Evolutionary conservation across 1,140 invertebrate genomes (phyloP), one percentile per base, ranked within the genome.

Genomic region (Choristoneura fumiferana): DNA sequence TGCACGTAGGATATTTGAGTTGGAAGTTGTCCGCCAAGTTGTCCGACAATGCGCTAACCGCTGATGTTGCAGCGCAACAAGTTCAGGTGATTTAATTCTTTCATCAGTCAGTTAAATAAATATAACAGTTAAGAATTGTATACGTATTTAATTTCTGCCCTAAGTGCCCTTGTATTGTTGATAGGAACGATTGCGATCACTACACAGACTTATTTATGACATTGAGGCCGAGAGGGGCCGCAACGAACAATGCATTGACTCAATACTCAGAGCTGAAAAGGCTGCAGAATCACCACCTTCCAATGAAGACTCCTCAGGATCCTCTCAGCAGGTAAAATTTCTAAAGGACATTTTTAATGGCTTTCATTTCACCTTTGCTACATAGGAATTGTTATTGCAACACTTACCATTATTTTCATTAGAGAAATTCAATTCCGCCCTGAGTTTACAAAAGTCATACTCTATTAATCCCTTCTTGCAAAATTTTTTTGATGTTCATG

Each of bases 261-360:
- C 94, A 60, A 93, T 98, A 59, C 87, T 93, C 10, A 94, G 96
- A 81, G 93, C 94, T 8, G 95, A 97, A 74, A 96, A 96, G 39
- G 71, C 81, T 15, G 71, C 69, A 1, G 86, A 87, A 58, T 81
- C 78, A 4, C 77, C 84, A 43, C 63, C 76, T 12, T 77, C 80
- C 15, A 75, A 69, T 55, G 86, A 89, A 22, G 84, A 89, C 45
- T 85, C 84, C n/a, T 84, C 84, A 3, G 65, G 78, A 54, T 85
- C 84, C 45, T 84, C 83, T 18, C 86, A 89, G 71, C 83, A 86
- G 73, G 84, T 77, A 91, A 92, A n/a, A n/a, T n/a, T n/a, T n/a
- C n/a, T n/a, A n/a, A n/a, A n/a, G n/a, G n/a, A n/a, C n/a, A n/a
- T n/a, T n/a, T n/a, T n/a, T n/a, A n/a, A n/a, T n/a, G n/a, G n/a